phyloP scores from a whole-genome alignment of 2,888 invertebrate genomes.

The Drosophila robusta region DNA sequence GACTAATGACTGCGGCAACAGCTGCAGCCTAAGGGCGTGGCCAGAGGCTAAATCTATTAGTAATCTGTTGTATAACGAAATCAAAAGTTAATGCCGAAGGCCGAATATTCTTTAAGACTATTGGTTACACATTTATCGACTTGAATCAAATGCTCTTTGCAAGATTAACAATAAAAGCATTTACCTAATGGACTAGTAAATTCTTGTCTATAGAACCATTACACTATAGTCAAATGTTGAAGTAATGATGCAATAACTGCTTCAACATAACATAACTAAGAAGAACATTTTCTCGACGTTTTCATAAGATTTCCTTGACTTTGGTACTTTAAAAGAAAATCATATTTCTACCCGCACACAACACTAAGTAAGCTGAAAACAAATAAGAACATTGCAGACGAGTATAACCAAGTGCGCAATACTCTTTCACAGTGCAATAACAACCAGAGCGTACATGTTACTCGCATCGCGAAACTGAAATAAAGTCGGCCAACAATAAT shows the following conservation, averaged over 20 bases:
- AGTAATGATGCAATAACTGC: too few relatives aligned
- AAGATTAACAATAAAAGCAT: background rate
- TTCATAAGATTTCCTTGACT: conserved; percentile 5
- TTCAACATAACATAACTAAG: background rate
- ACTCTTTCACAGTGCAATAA: too few relatives aligned
- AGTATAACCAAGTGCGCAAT: too few relatives aligned
- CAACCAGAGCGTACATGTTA: too few relatives aligned
- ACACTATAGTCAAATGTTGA: too few relatives aligned
- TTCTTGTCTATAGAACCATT: too few relatives aligned
- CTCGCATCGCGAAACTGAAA: too few relatives aligned
- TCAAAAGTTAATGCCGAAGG: background rate
- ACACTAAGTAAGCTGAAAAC: conserved; percentile 2
- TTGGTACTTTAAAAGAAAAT: conserved; percentile 4
- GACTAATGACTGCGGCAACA: conserved; percentile 24
- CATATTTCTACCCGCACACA: too few relatives aligned
- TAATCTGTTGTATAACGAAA: background rate
- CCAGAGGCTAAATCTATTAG: conserved; percentile 18
- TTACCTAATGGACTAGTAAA: too few relatives aligned
- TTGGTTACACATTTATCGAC: background rate
- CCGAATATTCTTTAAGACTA: background rate
- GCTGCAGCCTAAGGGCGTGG: background rate
- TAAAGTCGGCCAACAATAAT: too few relatives aligned
- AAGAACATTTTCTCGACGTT: background rate
- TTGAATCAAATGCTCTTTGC: too few relatives aligned
- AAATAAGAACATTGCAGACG: too few relatives aligned